These are phyloP conservation scores for Sebastes minor DNA, from an alignment of 2,797 vertebrate genomes.

Conservation along the genomic window DNA sequence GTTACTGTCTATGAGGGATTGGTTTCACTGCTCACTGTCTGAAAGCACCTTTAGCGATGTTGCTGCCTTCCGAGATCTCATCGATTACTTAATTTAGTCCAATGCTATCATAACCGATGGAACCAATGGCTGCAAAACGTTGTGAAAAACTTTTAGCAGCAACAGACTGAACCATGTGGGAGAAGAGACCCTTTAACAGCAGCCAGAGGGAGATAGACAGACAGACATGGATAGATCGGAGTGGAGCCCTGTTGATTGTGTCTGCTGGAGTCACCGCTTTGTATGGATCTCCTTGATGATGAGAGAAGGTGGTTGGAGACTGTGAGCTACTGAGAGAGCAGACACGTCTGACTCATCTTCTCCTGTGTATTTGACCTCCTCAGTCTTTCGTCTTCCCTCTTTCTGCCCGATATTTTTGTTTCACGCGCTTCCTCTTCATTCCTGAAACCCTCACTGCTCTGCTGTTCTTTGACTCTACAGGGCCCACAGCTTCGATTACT, in stretches of 20 bases:
- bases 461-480: background rate
- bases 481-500: background rate
- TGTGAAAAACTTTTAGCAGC: background rate
- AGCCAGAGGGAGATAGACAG: background rate
- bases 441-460: background rate
- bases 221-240: background rate
- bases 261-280: conserved; percentile 18
- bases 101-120: background rate
- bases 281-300: conserved; percentile 26
- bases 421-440: background rate
- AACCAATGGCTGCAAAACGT: background rate
- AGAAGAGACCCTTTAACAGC: background rate
- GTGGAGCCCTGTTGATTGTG: background rate
- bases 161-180: background rate
- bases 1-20: too few relatives aligned
- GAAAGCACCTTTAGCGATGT: background rate
- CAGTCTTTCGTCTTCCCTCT: background rate
- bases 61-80: too few relatives aligned
- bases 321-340: conserved; percentile 24
- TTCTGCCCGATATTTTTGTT: background rate
- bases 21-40: too few relatives aligned
- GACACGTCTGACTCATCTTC: conserved; percentile 35
- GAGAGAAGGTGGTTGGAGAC: conserved; percentile 21
- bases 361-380: conserved; percentile 7
- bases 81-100: background rate